Evolutionary conservation across 2,888 invertebrate species (phyloP).

Genomic region (Branchellion lobata): DNA sequence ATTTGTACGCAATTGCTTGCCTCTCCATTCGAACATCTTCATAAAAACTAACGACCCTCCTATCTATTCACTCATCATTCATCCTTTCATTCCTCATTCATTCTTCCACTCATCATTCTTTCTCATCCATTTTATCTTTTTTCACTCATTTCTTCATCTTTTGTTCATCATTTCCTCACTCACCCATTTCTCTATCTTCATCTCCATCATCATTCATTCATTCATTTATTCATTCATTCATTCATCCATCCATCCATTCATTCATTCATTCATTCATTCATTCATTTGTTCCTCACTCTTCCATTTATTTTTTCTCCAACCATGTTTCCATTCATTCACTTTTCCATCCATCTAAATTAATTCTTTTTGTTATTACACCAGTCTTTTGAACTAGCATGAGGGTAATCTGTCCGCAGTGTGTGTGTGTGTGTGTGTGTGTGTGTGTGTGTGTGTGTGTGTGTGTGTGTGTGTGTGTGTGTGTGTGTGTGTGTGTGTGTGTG

Average conservation of each 20-base stretch:
- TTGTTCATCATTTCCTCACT: background rate
- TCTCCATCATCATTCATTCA: background rate
- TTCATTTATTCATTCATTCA: background rate
- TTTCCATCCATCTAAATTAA: too few species aligned
- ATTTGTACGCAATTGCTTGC: too few species aligned
- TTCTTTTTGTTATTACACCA: too few species aligned
- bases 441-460: too few species aligned
- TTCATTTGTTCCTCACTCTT: background rate
- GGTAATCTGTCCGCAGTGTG: background rate
- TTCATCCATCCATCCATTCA: background rate
- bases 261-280: constrained; percentile 1
- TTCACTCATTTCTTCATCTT: background rate
- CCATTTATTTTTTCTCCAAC: background rate
- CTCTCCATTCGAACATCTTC: too few species aligned
- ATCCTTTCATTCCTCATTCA: too few species aligned
- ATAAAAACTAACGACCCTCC: too few species aligned
- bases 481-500: too few species aligned
- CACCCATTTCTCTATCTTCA: background rate
- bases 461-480: too few species aligned
- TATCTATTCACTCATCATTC: background rate
- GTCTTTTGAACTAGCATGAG: too few species aligned
- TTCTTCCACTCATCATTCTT: background rate
- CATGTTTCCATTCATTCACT: background rate
- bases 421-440: background rate
- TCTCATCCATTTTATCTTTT: background rate